These are phyloP conservation scores for Phoeniculus purpureus DNA, from an alignment of 2,797 vertebrate species.

Conservation along the genomic window DNA sequence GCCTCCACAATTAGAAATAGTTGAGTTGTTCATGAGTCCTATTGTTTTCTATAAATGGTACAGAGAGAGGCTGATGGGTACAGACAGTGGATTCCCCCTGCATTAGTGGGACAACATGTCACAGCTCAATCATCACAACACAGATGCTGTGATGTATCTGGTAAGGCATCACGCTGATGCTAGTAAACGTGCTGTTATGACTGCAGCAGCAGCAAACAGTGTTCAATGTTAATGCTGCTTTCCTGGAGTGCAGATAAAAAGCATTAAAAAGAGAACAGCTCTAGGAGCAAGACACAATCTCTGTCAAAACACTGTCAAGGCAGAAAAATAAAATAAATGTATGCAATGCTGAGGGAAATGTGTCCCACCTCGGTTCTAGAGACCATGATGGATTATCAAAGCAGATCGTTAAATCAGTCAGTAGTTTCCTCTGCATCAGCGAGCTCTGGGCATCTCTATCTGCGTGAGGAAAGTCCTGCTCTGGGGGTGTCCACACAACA, in stretches of 20 bases:
- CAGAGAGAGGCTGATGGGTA: background rate
- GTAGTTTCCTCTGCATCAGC: background rate
- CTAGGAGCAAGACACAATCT: background rate
- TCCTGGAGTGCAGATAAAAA: conserved; percentile 18
- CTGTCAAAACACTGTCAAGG: conserved; percentile 49
- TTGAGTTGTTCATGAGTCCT: background rate
- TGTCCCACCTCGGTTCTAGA: background rate
- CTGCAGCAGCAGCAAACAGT: conserved; percentile 35
- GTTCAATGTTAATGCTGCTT: conserved; percentile 23
- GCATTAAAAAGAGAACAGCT: conserved; percentile 14
- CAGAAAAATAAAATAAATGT: background rate
- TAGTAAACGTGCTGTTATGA: conserved; percentile 36
- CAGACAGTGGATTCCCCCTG: background rate
- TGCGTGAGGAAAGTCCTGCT: background rate
- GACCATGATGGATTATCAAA: background rate
- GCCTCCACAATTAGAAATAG: background rate
- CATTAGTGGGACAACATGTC: background rate
- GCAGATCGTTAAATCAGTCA: background rate
- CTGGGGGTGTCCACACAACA: background rate
- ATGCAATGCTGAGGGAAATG: background rate
- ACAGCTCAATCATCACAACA: background rate
- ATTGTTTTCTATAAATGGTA: background rate
- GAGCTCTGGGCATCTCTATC: background rate
- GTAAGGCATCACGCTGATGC: background rate
- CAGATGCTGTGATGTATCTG: conserved; percentile 48